Base-by-base conservation (phyloP, 2,797 vertebrate genomes). In the Pelobates cultripes region DNA sequence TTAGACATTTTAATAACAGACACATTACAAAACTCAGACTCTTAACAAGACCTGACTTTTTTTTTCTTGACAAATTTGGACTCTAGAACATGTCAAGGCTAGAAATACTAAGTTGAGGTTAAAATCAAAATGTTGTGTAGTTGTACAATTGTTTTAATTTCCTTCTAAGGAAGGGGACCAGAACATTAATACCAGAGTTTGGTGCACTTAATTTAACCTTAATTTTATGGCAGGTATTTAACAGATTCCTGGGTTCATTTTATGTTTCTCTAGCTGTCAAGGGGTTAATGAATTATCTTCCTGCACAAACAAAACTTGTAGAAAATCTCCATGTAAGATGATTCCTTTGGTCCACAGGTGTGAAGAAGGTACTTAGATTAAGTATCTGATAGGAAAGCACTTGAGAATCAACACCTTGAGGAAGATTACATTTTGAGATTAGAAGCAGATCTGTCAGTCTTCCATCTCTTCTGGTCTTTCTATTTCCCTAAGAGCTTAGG, bases 321-420 rank as follows among this genome's bases (percentile, higher is more conserved):
- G 40, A 74, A 74, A 78, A 69, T 79, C 77, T 61, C 77, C 75
- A 71, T 47, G 82, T 79, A 84, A 84, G 15, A 76, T 68, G 82
- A 84, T 74, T 71, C 82, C 68, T 80, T 68, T 66, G 67, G 77
- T 79, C 68, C 68, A 70, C 82, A 84, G 82, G 82, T 84, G 82
- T 84, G 82, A 84, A 84, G 73, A 76, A 84, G 73, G 44, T 63
- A 42, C 77, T 79, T 44, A 75, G 82, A 84, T 84, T 64, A 79
- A 84, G 73, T 47, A 66, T 84, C n/a, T 71, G 82, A 84, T 84
- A 84, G 77, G 47, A 75, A 83, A 79, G 73, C 82, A 84, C 82
- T 79, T 79, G 77, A 79, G 82, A 84, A 76, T 84, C 82, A 84
- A 79, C 82, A 84, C 82, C 73, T 84, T 84, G 73, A 84, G 82